These are phyloP conservation scores for Oreortyx pictus DNA, from an alignment of 2,797 vertebrate genomes.

Conservation along the genomic window DNA sequence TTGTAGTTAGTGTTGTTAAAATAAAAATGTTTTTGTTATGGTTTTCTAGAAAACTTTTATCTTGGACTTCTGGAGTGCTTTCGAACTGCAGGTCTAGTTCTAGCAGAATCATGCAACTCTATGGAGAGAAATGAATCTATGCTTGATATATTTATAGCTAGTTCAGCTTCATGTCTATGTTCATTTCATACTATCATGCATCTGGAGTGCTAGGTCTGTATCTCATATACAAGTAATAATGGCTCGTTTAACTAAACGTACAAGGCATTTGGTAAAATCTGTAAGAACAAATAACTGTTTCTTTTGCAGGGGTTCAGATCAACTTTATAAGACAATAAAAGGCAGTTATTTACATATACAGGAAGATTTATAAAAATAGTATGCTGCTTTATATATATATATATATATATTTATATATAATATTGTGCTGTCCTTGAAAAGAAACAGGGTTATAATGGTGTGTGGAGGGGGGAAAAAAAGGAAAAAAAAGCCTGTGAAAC, in stretches of 20 bases:
- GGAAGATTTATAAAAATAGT: not conserved
- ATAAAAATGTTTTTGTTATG: not conserved
- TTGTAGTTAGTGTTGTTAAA: not conserved
- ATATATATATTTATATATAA: too few relatives aligned
- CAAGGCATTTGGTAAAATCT: not conserved
- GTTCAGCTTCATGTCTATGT: not conserved
- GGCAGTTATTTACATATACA: not conserved
- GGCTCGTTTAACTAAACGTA: not conserved
- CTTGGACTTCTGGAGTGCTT: rapidly evolving
- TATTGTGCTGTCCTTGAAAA: not conserved
- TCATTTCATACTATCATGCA: not conserved
- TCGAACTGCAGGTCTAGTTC: not conserved
- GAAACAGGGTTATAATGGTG: not conserved
- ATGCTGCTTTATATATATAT: too few relatives aligned
- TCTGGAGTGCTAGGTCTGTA: not conserved
- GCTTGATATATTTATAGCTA: not conserved
- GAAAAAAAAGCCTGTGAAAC: not conserved
- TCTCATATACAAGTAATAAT: not conserved
- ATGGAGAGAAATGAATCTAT: not conserved
- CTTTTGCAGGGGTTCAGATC: not conserved
- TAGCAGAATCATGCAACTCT: not conserved
- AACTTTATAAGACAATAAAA: not conserved
- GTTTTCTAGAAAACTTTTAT: not conserved
- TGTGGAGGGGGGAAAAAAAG: rapidly evolving
- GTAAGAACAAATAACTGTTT: not conserved